These are phyloP conservation scores for Pteronura brasiliensis DNA, from an alignment of 2,113 vertebrate species.

Conservation along the genomic window DNA sequence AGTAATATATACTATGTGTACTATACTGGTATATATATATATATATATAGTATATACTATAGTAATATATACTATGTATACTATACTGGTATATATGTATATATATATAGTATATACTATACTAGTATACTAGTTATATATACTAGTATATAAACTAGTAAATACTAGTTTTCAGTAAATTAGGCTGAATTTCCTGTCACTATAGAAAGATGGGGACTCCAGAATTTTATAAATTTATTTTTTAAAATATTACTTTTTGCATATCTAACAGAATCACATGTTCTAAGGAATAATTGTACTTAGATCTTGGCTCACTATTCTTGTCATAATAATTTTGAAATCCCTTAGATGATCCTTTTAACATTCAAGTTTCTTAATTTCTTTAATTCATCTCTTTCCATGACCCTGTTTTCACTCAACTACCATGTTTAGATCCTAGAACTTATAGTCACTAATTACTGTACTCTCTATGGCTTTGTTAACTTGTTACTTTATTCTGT, in stretches of 20 bases:
- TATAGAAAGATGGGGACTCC: background rate
- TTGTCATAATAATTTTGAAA: conserved; percentile 6
- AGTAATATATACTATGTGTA: too few species aligned
- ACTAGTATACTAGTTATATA: too few species aligned
- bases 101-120: too few species aligned
- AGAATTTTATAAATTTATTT: background rate
- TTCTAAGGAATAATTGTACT: background rate
- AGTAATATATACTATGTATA: too few species aligned
- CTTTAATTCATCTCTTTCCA: background rate
- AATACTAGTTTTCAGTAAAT: background rate
- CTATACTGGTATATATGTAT: too few species aligned
- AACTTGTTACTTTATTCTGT: background rate
- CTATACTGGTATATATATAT: too few species aligned
- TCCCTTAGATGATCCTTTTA: background rate
- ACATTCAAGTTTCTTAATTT: background rate
- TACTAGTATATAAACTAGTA: too few species aligned
- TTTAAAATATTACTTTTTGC: background rate
- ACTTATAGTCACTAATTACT: background rate
- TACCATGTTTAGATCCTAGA: background rate
- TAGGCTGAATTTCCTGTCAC: background rate
- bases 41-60: too few species aligned
- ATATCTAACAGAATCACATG: background rate
- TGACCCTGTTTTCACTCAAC: background rate
- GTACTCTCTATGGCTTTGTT: background rate
- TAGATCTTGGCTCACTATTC: background rate